Evolutionary conservation across 2,113 vertebrate species (phyloP).

Genomic region (Podilymbus podiceps): DNA sequence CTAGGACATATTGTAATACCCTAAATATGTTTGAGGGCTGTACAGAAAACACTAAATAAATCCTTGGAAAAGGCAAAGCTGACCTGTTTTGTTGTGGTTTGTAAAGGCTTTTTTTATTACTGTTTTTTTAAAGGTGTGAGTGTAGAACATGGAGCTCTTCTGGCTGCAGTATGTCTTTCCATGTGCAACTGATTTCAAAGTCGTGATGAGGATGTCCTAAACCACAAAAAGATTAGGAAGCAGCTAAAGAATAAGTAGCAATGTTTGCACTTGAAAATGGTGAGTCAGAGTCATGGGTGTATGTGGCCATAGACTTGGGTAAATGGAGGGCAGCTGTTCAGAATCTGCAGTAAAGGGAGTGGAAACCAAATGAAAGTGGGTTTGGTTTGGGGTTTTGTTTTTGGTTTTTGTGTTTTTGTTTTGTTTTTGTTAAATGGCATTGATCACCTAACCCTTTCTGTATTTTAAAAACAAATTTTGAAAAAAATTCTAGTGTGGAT

Average conservation of each 20-base stretch:
- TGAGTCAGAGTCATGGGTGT: constrained; percentile 40
- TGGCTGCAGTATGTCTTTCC: background rate
- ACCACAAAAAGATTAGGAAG: background rate
- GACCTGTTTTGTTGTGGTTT: background rate
- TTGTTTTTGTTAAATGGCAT: too few species aligned
- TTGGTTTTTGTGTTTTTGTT: background rate
- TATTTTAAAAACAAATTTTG: background rate
- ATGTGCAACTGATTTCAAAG: background rate
- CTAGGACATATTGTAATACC: background rate
- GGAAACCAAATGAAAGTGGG: background rate
- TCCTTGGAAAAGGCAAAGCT: background rate
- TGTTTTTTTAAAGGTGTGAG: background rate
- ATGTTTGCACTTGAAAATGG: background rate
- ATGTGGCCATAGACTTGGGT: background rate
- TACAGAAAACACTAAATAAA: background rate
- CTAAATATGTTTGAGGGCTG: background rate
- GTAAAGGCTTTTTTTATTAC: background rate
- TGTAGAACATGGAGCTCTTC: background rate
- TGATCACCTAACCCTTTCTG: background rate
- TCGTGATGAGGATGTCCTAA: background rate
- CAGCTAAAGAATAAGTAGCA: background rate
- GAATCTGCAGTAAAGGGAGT: background rate
- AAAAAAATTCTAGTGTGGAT: background rate
- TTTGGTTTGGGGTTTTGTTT: too few species aligned
- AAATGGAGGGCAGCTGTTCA: background rate